Base-by-base conservation (phyloP, 2,888 invertebrate species). In the Clitarchus hookeri region DNA sequence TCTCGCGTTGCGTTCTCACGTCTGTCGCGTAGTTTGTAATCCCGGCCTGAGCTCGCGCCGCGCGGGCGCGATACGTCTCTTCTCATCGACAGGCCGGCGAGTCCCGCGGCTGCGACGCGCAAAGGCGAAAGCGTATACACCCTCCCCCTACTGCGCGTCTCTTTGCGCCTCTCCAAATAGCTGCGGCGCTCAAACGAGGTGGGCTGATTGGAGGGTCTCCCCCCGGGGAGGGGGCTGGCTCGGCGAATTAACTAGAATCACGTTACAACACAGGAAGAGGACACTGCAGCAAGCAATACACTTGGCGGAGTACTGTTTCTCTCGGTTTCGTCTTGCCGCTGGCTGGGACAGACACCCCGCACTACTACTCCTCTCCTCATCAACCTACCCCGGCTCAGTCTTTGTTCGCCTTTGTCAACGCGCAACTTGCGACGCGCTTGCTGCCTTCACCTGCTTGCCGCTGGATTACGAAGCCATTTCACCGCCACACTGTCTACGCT, bases 191-290 rank as follows among this genome's bases (percentile, higher is more conserved):
- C 65, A 65, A 65, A 65, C 65, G 65, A 65, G 65, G 65, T 23
- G 65, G 65, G 65, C 65, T 65, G 65, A 65, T 65, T 65, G 65
- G 65, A 65, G 65, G 65, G 65, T 19, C 0, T 1, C 65, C 19
- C 8, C 65, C 53, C 8, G n/a, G 12, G 19, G 65, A 23, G 3
- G 65, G 65, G 65, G n/a, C 13, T 6, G 23, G 3, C 2, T 3
- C 2, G 65, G 65, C 8, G 65, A 65, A 65, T 65, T 65, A 65
- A 65, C 65, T 65, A 65, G 65, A 65, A 65, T 65, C 65, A 65
- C 65, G 65, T 65, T 65, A 65, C 65, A 65, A 65, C 65, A 65
- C 65, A n/a, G 65, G 65, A 65, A 65, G 65, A 65, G 65, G 65
- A 65, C 65, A n/a, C 65, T 65, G 65, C 65, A n/a, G 65, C 65